Percentiles rank a stretch among this genome's conserved stretches.
phyloP scores from a whole-genome alignment of 1,140 invertebrate species.

The Colletes gigas region DNA sequence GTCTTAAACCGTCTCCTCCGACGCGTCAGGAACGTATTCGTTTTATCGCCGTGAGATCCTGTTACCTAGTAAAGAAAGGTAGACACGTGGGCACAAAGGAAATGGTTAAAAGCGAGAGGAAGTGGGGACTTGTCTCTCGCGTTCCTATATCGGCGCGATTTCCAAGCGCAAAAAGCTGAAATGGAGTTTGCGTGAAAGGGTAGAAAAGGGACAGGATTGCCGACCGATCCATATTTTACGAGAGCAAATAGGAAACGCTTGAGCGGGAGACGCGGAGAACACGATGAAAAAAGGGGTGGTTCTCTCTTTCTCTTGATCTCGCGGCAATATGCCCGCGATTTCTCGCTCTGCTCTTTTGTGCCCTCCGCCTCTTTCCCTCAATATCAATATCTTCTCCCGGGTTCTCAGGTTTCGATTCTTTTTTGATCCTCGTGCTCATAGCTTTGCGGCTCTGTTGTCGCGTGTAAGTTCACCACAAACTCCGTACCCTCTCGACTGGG shows the following conservation, averaged over 20 bases:
- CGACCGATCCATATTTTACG: conserved; percentile 52
- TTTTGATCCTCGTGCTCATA: conserved; percentile 19
- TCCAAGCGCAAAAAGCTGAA: conserved; percentile 47
- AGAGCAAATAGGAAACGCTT: conserved; percentile 52
- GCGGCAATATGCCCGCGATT: conserved; percentile 34
- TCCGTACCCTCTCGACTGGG: conserved; percentile 6
- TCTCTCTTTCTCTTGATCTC: conserved; percentile 34
- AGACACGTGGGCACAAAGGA: conserved; percentile 25
- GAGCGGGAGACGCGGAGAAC: conserved; percentile 17
- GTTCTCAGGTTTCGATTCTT: conserved; percentile 21
- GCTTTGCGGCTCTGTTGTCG: not conserved
- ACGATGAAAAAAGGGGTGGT: not conserved
- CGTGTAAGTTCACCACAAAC: conserved; percentile 18
- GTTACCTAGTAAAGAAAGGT: conserved; percentile 20
- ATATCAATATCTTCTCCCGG: conserved; percentile 38
- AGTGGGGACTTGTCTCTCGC: conserved; percentile 13
- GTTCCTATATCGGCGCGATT: conserved; percentile 46
- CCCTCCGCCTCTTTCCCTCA: not conserved
- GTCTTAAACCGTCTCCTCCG: not conserved
- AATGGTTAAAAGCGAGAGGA: conserved; percentile 27
- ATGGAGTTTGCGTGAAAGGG: conserved; percentile 47
- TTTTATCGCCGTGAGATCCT: not conserved
- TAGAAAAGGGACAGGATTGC: conserved; percentile 26
- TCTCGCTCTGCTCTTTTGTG: conserved; percentile 8
- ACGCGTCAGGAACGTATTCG: not conserved